These are phyloP conservation scores for Odontomyia ornata DNA, from an alignment of 2,888 invertebrate genomes.

Conservation along the genomic window DNA sequence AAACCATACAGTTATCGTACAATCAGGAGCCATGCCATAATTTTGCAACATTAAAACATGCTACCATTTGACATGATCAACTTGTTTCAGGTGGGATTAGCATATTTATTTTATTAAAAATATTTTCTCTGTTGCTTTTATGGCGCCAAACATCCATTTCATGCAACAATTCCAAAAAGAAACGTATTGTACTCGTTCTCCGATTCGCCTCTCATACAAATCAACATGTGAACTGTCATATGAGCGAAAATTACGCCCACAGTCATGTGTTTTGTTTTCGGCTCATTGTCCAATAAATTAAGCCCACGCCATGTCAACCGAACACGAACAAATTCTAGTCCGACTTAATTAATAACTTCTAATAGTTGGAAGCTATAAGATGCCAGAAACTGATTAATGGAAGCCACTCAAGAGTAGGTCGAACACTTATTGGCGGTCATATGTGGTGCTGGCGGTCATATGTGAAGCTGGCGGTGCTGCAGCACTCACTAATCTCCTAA, in stretches of 20 bases:
- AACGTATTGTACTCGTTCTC: background rate
- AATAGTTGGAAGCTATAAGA: slow-evolving; percentile 27
- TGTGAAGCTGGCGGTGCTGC: too few relatives aligned
- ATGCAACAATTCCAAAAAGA: background rate
- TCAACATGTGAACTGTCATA: background rate
- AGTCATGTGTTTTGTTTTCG: slow-evolving; percentile 16
- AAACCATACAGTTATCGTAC: too few relatives aligned
- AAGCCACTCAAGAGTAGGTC: background rate
- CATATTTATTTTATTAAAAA: background rate
- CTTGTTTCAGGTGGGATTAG: background rate
- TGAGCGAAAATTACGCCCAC: slow-evolving; percentile 21
- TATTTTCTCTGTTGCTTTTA: background rate
- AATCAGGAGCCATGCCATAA: too few relatives aligned
- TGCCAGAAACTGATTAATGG: slow-evolving; percentile 21
- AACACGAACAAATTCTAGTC: slow-evolving; percentile 5
- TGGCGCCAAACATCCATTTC: background rate
- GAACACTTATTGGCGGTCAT: slow-evolving; percentile 6
- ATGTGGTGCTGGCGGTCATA: background rate
- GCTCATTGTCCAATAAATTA: slow-evolving; percentile 14
- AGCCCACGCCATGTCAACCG: slow-evolving; percentile 20
- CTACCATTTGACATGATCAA: slow-evolving; percentile 9
- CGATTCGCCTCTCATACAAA: background rate
- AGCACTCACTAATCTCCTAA: slow-evolving; percentile 4
- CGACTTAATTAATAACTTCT: slow-evolving; percentile 33
- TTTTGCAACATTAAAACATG: background rate